Evolutionary conservation across 2,797 vertebrate species (phyloP).

Genomic region (Gobionotothen gibberifrons): DNA sequence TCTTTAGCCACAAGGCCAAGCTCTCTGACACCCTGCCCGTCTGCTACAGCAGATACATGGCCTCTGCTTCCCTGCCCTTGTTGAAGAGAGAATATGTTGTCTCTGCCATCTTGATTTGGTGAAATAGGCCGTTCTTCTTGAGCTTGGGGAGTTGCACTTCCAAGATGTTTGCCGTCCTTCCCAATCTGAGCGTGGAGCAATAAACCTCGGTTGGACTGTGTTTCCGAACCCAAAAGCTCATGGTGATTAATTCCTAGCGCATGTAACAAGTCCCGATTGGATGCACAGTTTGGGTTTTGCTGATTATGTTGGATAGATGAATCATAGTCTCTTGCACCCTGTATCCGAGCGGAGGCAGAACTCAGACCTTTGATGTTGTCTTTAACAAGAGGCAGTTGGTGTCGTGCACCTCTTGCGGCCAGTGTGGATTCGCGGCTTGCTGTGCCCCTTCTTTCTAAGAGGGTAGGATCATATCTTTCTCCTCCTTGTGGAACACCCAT

Average conservation of each 20-base stretch:
- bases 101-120: slow-evolving; percentile 33
- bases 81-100: slow-evolving; percentile 2
- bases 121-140: slow-evolving; percentile 39
- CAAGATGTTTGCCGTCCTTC: slow-evolving; percentile 36
- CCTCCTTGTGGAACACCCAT: slow-evolving; percentile 21
- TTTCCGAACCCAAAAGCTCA: slow-evolving; percentile 41
- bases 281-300: slow-evolving; percentile 42
- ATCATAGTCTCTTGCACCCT: slow-evolving; percentile 24
- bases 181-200: slow-evolving; percentile 9
- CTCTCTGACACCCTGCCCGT: slow-evolving; percentile 23
- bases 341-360: slow-evolving; percentile 19
- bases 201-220: slow-evolving; percentile 29
- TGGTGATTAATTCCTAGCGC: slow-evolving; percentile 16
- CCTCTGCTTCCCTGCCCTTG: slow-evolving; percentile 23
- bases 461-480: slow-evolving; percentile 5
- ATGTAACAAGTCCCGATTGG: slow-evolving; percentile 30
- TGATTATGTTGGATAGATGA: slow-evolving; percentile 21
- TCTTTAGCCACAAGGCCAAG: slow-evolving; percentile 22
- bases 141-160: slow-evolving; percentile 1
- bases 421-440: slow-evolving; percentile 27
- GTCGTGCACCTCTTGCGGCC: slow-evolving; percentile 11
- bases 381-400: slow-evolving; percentile 31
- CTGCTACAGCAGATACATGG: slow-evolving; percentile 21
- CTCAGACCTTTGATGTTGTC: slow-evolving; percentile 34
- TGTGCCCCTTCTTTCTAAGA: slow-evolving; percentile 15